phyloP scores from a whole-genome alignment of 2,888 invertebrate species.

The Glyphotaelius pellucidus region DNA sequence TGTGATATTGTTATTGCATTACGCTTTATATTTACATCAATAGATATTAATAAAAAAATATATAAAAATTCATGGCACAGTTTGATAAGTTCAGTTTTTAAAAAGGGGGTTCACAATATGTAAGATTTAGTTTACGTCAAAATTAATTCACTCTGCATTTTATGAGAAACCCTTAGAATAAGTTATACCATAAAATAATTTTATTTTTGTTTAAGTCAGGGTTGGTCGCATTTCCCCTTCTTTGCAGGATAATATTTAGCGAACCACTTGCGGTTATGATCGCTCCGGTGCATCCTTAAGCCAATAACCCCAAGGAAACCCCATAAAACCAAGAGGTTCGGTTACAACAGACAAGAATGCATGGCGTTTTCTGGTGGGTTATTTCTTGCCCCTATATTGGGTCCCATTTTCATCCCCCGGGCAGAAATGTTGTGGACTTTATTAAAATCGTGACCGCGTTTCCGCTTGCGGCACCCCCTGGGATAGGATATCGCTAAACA shows the following conservation, averaged over 20 bases:
- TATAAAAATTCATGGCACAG: too few relatives aligned
- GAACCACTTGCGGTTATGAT: neutral
- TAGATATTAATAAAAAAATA: too few relatives aligned
- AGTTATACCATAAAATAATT: neutral
- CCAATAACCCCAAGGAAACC: conserved; percentile 8
- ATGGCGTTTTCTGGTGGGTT: conserved; percentile 5
- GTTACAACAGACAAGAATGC: conserved; percentile 39
- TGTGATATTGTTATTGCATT: too few relatives aligned
- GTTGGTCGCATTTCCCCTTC: neutral
- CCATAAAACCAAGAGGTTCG: neutral
- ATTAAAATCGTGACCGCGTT: conserved; percentile 43
- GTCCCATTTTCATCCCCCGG: neutral
- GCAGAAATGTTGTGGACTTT: conserved; percentile 2
- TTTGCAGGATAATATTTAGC: neutral
- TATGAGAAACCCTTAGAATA: neutral
- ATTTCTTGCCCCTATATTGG: neutral
- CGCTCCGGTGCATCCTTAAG: conserved; percentile 8
- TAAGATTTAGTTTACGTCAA: neutral
- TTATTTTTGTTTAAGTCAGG: neutral
- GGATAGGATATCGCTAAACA: conserved; percentile 4
- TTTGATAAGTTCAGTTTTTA: neutral
- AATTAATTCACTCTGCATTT: neutral
- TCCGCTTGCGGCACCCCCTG: neutral
- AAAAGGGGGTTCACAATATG: neutral
- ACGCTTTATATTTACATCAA: too few relatives aligned